phyloP scores from a whole-genome alignment of 2,888 invertebrate genomes.

The Rapana venosa region DNA sequence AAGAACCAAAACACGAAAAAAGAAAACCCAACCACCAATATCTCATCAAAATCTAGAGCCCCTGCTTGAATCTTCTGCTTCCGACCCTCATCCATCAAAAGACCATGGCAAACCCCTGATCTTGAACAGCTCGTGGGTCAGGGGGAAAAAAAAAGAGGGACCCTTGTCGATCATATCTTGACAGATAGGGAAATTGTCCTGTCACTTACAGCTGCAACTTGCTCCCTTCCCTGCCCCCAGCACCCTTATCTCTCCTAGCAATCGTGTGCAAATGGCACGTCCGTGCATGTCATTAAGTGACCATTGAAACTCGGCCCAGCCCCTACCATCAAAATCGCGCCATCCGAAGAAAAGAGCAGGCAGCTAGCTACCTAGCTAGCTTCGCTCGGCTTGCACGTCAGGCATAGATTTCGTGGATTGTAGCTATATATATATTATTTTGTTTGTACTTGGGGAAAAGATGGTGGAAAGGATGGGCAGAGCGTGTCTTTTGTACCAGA shows the following conservation, averaged over 20 bases:
- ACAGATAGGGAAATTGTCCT: constrained; percentile 25
- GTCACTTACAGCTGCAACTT: constrained; percentile 13
- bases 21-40: not conserved
- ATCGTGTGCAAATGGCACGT: constrained; percentile 6
- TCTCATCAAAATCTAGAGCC: not conserved
- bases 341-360: too few species aligned
- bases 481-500: too few species aligned
- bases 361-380: too few species aligned
- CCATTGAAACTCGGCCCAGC: not conserved
- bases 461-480: too few species aligned
- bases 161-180: not conserved
- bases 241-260: too few species aligned
- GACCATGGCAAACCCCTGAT: not conserved
- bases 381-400: too few species aligned
- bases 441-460: too few species aligned
- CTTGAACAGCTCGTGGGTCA: not conserved
- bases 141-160: not conserved
- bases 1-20: not conserved
- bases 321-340: not conserved
- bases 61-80: not conserved
- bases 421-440: too few species aligned
- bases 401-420: too few species aligned
- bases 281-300: constrained; percentile 25
- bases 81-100: not conserved
- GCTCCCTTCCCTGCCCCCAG: not conserved